These are phyloP conservation scores for Chiroxiphia lanceolata DNA, from an alignment of 2,797 vertebrate species.

Conservation along the genomic window DNA sequence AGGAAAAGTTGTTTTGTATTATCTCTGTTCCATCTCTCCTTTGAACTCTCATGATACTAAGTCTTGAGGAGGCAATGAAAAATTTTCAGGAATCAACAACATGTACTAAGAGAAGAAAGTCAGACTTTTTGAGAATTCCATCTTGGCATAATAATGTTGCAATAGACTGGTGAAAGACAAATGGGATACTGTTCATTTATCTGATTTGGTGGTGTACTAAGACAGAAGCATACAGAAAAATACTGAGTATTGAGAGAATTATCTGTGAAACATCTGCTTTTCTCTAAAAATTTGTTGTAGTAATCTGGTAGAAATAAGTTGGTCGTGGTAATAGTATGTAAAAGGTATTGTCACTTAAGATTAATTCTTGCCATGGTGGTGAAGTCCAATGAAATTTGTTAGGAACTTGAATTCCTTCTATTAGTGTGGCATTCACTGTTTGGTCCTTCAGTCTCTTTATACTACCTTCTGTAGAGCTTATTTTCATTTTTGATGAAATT, in stretches of 20 bases:
- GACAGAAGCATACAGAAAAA: neutral
- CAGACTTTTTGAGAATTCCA: slow-evolving; percentile 1
- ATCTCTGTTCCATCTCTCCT: neutral
- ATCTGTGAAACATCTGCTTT: neutral
- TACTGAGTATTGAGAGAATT: neutral
- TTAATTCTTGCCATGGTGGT: neutral
- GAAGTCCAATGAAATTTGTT: neutral
- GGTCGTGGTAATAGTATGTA: neutral
- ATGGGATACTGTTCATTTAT: neutral
- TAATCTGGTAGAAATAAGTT: neutral
- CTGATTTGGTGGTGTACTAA: neutral
- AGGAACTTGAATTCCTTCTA: neutral
- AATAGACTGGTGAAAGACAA: neutral
- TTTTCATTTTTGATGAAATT: neutral
- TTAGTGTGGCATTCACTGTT: neutral
- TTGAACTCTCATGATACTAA: neutral
- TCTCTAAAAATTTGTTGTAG: neutral
- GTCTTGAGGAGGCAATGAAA: neutral
- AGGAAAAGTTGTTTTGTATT: neutral
- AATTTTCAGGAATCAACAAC: neutral
- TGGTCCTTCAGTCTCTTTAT: neutral
- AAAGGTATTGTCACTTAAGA: neutral
- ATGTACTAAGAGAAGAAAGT: neutral
- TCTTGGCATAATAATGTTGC: neutral
- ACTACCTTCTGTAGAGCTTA: neutral